A percentile compares a stretch with the other conserved stretches of the same genome.
Conservation (phyloP, 2,888 invertebrate genomes). For the Phengaris alcon region DNA sequence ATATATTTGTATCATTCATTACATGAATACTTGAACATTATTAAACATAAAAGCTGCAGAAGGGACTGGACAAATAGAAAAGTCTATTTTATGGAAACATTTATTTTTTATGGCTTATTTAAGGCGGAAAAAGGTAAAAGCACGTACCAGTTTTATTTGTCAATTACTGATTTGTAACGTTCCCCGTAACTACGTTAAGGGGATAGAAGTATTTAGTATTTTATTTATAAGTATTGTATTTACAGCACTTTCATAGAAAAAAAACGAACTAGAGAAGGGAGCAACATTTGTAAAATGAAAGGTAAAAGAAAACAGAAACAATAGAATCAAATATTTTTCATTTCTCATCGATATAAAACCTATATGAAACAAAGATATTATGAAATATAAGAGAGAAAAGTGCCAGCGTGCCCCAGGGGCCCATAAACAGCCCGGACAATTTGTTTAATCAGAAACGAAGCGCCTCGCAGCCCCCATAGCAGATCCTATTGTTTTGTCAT, state of each 20-base stretch:
- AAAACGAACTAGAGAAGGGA: too few species aligned
- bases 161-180: conserved; percentile 34
- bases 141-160: conserved; percentile 40
- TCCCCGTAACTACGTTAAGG: not conserved
- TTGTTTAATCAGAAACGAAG: conserved; percentile 79
- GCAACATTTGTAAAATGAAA: not conserved
- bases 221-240: not conserved
- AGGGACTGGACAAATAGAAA: conserved; percentile 18
- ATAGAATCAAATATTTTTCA: not conserved
- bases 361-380: conserved; percentile 35
- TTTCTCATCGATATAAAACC: conserved; percentile 2
- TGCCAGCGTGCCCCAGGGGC: conserved; percentile 53
- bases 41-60: not conserved
- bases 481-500: conserved; percentile 58
- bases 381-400: conserved; percentile 51
- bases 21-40: not conserved
- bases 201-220: not conserved
- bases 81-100: conserved; percentile 35
- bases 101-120: conserved; percentile 49
- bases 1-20: not conserved
- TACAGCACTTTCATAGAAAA: not conserved
- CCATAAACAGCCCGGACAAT: conserved; percentile 74
- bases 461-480: conserved; percentile 40
- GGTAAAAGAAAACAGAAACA: not conserved
- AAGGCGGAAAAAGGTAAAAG: conserved; percentile 33